These are phyloP conservation scores for Natator depressus DNA, from an alignment of 2,113 vertebrate genomes.

Conservation along the genomic window DNA sequence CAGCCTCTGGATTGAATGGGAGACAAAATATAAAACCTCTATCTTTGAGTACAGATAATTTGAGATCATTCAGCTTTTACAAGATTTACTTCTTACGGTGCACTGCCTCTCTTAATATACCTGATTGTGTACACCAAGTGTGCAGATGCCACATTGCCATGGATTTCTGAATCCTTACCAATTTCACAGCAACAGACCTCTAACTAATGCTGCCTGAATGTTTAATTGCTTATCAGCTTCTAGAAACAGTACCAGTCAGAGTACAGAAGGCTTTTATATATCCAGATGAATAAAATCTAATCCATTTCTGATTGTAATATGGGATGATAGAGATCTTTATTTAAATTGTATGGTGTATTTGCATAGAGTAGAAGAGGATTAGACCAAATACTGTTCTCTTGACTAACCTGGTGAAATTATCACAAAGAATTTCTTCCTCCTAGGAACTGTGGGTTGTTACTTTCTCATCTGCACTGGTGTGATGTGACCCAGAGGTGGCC, in stretches of 20 bases:
- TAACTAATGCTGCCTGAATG: not conserved
- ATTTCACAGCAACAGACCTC: not conserved
- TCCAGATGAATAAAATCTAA: not conserved
- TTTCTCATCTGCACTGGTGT: not conserved
- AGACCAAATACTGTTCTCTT: not conserved
- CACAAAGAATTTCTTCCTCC: not conserved
- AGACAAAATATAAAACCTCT: not conserved
- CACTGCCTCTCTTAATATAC: not conserved
- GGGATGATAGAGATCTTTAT: not conserved
- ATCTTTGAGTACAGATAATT: not conserved
- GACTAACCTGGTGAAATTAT: not conserved
- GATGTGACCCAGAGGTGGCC: not conserved
- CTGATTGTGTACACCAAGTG: not conserved
- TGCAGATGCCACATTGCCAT: not conserved
- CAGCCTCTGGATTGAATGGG: not conserved
- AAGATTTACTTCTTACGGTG: not conserved
- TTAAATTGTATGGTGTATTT: not conserved
- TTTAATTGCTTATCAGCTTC: not conserved
- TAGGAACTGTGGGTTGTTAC: not conserved
- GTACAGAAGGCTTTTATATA: not conserved
- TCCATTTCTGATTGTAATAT: not conserved
- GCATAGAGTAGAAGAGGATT: not conserved
- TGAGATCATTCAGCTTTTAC: constrained; percentile 9
- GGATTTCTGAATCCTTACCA: not conserved
- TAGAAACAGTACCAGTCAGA: not conserved